Conservation (phyloP, 2,888 invertebrate species). For the Ischnura elegans region DNA sequence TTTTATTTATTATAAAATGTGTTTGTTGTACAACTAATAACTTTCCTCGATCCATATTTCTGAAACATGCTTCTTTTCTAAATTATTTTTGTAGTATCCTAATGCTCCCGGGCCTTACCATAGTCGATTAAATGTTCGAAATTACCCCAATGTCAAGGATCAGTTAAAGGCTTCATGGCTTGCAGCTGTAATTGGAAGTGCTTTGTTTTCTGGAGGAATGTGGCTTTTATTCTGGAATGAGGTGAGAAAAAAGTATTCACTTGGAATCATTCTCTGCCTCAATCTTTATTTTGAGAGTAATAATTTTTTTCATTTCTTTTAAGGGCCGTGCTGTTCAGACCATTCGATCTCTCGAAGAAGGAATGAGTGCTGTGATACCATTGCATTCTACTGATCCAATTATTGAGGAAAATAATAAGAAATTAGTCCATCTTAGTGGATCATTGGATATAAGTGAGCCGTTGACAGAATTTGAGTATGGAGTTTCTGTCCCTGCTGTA, state of each 20-base stretch:
- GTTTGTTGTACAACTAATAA: not conserved
- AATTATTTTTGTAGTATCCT: constrained; percentile 73
- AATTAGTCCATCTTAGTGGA: constrained; percentile 88
- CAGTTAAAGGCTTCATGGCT: constrained; percentile 87
- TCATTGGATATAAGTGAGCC: constrained; percentile 88
- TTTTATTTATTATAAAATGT: not conserved
- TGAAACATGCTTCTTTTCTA: not conserved
- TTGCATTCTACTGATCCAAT: constrained; percentile 78
- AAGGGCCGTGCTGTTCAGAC: constrained; percentile 90
- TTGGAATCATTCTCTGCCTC: not conserved
- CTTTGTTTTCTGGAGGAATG: constrained; percentile 84
- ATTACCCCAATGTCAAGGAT: constrained; percentile 75
- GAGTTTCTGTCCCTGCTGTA: constrained; percentile 90
- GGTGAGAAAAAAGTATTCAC: constrained; percentile 78
- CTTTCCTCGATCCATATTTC: not conserved
- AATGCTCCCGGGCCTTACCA: constrained; percentile 73
- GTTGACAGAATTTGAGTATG: constrained; percentile 91
- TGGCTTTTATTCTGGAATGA: constrained; percentile 92
- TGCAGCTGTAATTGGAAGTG: constrained; percentile 84
- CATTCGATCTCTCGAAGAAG: constrained; percentile 89
- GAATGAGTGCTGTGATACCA: constrained; percentile 82
- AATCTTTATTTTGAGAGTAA: constrained; percentile 9
- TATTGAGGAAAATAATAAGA: constrained; percentile 84
- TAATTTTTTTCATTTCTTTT: constrained; percentile 71
- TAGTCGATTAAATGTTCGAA: constrained; percentile 60